Evolutionary conservation across 2,888 invertebrate genomes (phyloP), one percentile per base, ranked within the genome.

Genomic region (Stenichneumon culpator): DNA sequence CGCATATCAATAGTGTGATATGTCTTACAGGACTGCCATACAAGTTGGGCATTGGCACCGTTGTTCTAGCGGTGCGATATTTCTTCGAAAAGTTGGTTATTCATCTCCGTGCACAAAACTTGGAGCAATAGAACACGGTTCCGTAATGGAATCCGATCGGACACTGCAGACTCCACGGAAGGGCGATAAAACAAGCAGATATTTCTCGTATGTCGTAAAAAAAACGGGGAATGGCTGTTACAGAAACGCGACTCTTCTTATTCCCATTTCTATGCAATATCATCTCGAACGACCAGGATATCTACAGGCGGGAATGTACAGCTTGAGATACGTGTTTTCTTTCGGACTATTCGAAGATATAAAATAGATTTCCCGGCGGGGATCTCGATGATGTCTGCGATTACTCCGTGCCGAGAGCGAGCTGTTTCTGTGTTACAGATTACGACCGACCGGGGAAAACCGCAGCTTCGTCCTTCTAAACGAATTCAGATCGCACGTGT

Each of bases 351-450:
- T 83, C 57, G 44, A 32, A 60, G 63, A 39, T 75, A 83, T 83
- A 79, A 83, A 87, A 87, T 86, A 86, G 86, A 87, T 87, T 87
- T 87, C 87, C 86, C 87, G 67, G 70, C 54, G 87, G 87, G 54
- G 36, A 47, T 54, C 73, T 14, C n/a, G 44, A 60, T 74, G 65
- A 54, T 82, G 67, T 25, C 77, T 77, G 65, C 82, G 79, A 77
- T 79, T 75, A 72, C 85, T 44, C 32, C 16, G 52, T 28, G 36
- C 47, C 19, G 14, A 7, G 22, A 39, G 52, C 50, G 11, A 68
- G 50, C 72, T 54, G 19, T n/a, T 70, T 57, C 28, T 57, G 60
- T 72, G 50, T 68, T 39, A 65, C 44, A 22, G 36, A 25, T 63
- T 47, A 16, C 57, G 39, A 69, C 25, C 57, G 74, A 82, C 75